Evolutionary conservation across 1,140 invertebrate species (phyloP).

Genomic region (Drosophila ercepeae): DNA sequence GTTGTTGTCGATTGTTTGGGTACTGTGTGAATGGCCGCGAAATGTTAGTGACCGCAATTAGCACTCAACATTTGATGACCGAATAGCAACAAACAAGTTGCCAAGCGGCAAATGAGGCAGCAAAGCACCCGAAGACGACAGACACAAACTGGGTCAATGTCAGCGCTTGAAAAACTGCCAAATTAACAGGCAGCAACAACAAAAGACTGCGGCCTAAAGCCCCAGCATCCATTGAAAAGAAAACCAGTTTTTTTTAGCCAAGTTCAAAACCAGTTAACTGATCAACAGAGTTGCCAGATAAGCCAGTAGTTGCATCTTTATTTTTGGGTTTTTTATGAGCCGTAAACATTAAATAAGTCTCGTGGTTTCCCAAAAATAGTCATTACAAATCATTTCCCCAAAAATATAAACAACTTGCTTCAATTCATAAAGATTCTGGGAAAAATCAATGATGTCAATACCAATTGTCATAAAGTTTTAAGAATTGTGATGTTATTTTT

Average conservation of each 20-base stretch:
- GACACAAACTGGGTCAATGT: conserved; percentile 76
- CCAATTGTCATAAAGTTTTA: background rate
- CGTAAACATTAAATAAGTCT: too few species aligned
- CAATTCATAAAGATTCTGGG: background rate
- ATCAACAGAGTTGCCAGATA: conserved; percentile 44
- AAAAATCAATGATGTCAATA: background rate
- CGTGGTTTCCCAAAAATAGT: too few species aligned
- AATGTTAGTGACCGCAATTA: conserved; percentile 79
- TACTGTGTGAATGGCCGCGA: conserved; percentile 53
- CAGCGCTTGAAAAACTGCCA: conserved; percentile 75
- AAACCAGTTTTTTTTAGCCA: conserved; percentile 68
- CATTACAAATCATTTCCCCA: too few species aligned
- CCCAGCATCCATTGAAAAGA: conserved; percentile 35
- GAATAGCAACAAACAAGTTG: conserved; percentile 25
- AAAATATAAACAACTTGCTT: too few species aligned
- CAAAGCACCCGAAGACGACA: conserved; percentile 59
- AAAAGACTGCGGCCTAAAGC: conserved; percentile 26
- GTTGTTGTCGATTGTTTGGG: conserved; percentile 6
- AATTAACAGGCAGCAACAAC: conserved; percentile 62
- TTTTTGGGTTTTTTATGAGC: background rate
- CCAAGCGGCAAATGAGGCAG: conserved; percentile 68
- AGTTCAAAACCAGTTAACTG: conserved; percentile 53
- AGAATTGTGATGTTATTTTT: background rate
- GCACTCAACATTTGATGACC: conserved; percentile 33
- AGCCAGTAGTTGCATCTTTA: background rate